phyloP scores from a whole-genome alignment of 1,140 invertebrate species.

The Sminthurides bifidus region DNA sequence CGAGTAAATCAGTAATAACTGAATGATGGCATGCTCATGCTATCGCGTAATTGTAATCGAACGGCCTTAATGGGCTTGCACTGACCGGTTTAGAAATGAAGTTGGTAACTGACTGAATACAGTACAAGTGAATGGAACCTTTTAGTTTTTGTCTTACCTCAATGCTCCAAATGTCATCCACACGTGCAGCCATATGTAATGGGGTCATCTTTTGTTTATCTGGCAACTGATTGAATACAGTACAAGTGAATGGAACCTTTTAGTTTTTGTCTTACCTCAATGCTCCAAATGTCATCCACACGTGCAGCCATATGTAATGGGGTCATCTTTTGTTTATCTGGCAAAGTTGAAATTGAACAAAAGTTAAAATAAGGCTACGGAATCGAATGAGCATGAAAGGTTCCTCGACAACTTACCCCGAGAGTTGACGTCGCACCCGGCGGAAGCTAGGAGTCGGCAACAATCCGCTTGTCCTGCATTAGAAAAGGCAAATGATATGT shows the following conservation, averaged over 20 bases:
- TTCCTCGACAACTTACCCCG: conserved; percentile 6
- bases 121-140: background rate
- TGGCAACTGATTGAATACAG: background rate
- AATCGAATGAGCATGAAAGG: background rate
- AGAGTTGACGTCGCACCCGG: conserved; percentile 29
- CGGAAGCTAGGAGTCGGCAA: conserved; percentile 21
- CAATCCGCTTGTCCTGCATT: conserved; percentile 27
- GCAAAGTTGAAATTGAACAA: conserved; percentile 6
- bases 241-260: too few relatives aligned
- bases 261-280: conserved; percentile 26
- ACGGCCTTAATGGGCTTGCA: too few relatives aligned
- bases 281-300: conserved; percentile 28
- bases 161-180: conserved; percentile 31
- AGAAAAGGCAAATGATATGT: background rate
- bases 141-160: conserved; percentile 20
- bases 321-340: conserved; percentile 27
- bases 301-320: conserved; percentile 24
- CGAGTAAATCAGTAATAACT: background rate
- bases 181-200: conserved; percentile 28
- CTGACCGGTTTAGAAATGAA: background rate
- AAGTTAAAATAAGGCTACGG: background rate
- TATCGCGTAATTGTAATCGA: too few relatives aligned
- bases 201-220: conserved; percentile 32
- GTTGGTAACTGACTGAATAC: background rate
- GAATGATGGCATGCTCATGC: too few relatives aligned